Evolutionary conservation across 2,888 invertebrate genomes (phyloP).

Genomic region (Apamea epomidion): DNA sequence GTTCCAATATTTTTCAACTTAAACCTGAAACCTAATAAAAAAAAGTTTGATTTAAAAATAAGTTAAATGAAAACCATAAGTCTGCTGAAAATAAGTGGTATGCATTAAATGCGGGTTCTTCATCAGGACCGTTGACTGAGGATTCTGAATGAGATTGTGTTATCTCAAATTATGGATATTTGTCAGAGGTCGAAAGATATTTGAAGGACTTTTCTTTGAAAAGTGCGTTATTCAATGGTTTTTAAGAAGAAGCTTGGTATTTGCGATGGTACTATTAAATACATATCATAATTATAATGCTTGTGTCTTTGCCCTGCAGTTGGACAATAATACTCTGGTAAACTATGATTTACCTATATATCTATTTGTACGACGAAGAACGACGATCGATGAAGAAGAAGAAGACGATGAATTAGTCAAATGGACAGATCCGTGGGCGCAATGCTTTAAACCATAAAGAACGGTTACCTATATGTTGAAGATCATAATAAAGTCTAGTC

Average conservation of each 20-base stretch:
- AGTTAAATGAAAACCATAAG: constrained; percentile 30
- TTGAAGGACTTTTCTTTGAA: constrained; percentile 21
- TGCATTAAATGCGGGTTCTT: constrained; percentile 37
- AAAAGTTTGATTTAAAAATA: constrained; percentile 23
- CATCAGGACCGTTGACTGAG: constrained; percentile 37
- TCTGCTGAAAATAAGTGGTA: constrained; percentile 44
- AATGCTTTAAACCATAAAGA: background rate
- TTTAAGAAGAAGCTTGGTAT: background rate
- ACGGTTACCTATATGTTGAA: background rate
- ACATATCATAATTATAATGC: background rate
- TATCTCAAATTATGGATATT: constrained; percentile 50
- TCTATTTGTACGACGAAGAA: too few species aligned
- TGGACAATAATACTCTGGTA: too few species aligned
- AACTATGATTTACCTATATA: too few species aligned
- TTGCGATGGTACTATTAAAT: background rate
- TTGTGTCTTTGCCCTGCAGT: background rate
- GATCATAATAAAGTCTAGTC: constrained; percentile 23
- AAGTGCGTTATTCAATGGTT: constrained; percentile 18
- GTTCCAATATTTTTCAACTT: background rate
- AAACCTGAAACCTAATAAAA: background rate
- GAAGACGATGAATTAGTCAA: too few species aligned
- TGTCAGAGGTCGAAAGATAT: constrained; percentile 24
- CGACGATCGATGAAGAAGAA: too few species aligned
- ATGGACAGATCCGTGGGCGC: background rate
- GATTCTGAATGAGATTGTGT: constrained; percentile 39